Conservation (phyloP, 2,888 invertebrate genomes). For the Candidula unifasciata region DNA sequence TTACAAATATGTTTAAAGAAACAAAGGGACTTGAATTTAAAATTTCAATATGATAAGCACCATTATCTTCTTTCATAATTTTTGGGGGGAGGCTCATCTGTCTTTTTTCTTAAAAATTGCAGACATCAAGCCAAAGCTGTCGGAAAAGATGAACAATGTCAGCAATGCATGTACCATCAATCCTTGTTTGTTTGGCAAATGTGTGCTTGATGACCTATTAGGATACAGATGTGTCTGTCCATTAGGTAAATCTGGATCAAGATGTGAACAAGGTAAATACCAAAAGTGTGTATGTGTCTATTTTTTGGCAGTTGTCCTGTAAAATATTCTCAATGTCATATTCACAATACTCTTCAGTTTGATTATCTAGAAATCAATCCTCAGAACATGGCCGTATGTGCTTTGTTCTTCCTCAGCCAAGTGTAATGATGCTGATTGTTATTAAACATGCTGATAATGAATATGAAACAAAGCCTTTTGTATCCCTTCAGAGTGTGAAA, state of each 20-base stretch:
- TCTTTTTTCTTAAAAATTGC: constrained; percentile 5
- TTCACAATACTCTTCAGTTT: neutral
- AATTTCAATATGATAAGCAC: too few relatives aligned
- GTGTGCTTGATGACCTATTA: constrained; percentile 65
- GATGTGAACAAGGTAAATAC: constrained; percentile 66
- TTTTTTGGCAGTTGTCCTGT: neutral
- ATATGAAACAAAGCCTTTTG: too few relatives aligned
- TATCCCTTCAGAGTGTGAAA: too few relatives aligned
- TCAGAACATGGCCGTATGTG: too few relatives aligned
- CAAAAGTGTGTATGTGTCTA: neutral
- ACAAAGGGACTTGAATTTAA: too few relatives aligned
- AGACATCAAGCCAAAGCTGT: constrained; percentile 50
- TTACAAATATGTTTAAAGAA: too few relatives aligned
- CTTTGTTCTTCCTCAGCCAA: too few relatives aligned
- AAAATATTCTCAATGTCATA: neutral
- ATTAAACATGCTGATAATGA: too few relatives aligned
- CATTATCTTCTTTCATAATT: too few relatives aligned
- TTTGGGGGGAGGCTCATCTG: neutral
- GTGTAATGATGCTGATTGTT: too few relatives aligned
- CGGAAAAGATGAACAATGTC: constrained; percentile 7
- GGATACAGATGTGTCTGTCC: constrained; percentile 71
- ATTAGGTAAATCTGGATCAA: constrained; percentile 64
- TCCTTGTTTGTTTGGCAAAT: constrained; percentile 66
- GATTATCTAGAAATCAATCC: too few relatives aligned
- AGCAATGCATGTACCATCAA: constrained; percentile 64